Base-by-base conservation (phyloP, 1,140 invertebrate genomes). In the Augochlora pura region DNA sequence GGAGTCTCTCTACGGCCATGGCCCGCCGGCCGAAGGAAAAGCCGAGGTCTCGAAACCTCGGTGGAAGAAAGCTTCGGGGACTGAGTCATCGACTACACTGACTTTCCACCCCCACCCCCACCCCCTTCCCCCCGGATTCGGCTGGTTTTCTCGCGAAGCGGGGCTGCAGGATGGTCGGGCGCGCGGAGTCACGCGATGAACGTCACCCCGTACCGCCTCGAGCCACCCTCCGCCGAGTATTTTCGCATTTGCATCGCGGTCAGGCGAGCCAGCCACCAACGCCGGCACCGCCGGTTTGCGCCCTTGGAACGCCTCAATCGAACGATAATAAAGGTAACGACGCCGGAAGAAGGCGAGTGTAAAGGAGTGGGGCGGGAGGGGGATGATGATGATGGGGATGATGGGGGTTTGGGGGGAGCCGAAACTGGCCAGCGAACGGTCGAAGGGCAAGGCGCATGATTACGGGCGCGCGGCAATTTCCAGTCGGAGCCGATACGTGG, bases 161-260 rank as follows among this genome's bases (percentile, higher is more conserved):
- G 60, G 65, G 52, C 60, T 71, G 79, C 64, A 57, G 84, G 62
- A 81, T 60, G 25, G 32, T 49, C 25, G 68, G 46, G 5, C 46
- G 62, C 62, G 52, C 32, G 54, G 18, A 86, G 89, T 90, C 90
- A 91, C 90, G 90, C 89, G 88, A 91, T 87, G 87, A 86, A 78
- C 82, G 84, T 89, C 83, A 79, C 78, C 88, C 78, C 88, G 89
- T 91, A 90, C 89, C 88, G 86, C 87, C 86, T 89, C 85, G 89
- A 90, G 62, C 88, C 84, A 90, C 64, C 84, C 82, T 69, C 63
- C 71, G 52, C 59, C 63, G 70, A 60, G 38, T 66, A 79, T 84
- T 86, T n/a, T 82, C 68, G 74, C 72, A 87, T 88, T 88, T 88
- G 81, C 83, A 87, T 81, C 69, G 73, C 54, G 76, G 52, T 42